These are phyloP conservation scores for Agriopis marginaria DNA, from an alignment of 2,888 invertebrate genomes.

Conservation along the genomic window DNA sequence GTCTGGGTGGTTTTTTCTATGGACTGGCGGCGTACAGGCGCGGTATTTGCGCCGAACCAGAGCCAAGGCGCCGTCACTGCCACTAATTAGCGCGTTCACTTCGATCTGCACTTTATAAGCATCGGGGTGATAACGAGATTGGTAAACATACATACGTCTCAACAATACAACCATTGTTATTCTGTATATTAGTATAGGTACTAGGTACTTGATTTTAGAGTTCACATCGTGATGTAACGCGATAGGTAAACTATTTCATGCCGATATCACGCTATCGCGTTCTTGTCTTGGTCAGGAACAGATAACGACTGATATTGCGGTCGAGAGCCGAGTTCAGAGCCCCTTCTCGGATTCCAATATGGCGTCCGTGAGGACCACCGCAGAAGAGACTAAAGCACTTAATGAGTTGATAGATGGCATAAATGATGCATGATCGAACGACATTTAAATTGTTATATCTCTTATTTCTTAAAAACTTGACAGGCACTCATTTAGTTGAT, in stretches of 20 bases:
- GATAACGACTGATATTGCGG: slow-evolving; percentile 62
- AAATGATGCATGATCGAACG: no score
- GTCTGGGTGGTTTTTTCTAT: slow-evolving; percentile 49
- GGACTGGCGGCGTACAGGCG: slow-evolving; percentile 45
- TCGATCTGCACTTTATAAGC: slow-evolving; percentile 59
- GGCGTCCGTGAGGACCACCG: slow-evolving; percentile 39
- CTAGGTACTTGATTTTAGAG: slow-evolving; percentile 53
- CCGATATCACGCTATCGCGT: slow-evolving; percentile 48
- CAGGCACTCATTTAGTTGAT: no score
- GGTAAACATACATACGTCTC: slow-evolving; percentile 70
- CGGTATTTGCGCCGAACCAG: slow-evolving; percentile 67
- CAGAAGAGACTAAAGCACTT: slow-evolving; percentile 11
- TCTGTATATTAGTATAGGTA: slow-evolving; percentile 56
- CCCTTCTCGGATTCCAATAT: slow-evolving; percentile 53
- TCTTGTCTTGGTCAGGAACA: slow-evolving; percentile 64
- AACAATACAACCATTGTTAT: slow-evolving; percentile 58
- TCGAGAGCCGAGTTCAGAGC: slow-evolving; percentile 45
- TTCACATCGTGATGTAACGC: slow-evolving; percentile 53
- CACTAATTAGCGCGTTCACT: slow-evolving; percentile 61
- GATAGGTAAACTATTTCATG: slow-evolving; percentile 49
- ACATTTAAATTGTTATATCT: no score
- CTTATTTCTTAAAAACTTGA: no score
- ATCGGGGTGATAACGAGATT: slow-evolving; percentile 68
- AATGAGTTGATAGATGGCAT: background rate
- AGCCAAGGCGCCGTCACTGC: slow-evolving; percentile 75